Percentiles rank a stretch among this genome's conserved stretches.
phyloP scores from a whole-genome alignment of 2,113 vertebrate genomes.

The Aythya baeri region DNA sequence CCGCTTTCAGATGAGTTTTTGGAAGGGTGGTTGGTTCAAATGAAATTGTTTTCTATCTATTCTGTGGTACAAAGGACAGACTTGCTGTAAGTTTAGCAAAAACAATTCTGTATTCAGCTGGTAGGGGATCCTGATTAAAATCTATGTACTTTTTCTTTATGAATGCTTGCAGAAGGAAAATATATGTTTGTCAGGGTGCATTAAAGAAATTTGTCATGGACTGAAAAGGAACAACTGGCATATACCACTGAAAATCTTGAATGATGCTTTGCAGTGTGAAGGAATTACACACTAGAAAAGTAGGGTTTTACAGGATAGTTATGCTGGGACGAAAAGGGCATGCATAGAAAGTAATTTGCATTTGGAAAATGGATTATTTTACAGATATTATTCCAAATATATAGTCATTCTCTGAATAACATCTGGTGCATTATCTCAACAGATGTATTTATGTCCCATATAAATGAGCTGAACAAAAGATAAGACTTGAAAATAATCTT shows the following conservation, averaged over 20 bases:
- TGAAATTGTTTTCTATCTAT: neutral
- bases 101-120: neutral
- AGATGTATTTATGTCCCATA: conserved; percentile 29
- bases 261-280: neutral
- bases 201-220: neutral
- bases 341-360: neutral
- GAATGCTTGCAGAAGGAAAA: neutral
- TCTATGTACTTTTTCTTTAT: neutral
- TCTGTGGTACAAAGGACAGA: neutral
- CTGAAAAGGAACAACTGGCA: neutral
- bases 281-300: neutral
- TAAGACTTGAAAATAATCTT: conserved; percentile 43
- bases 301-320: neutral
- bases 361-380: conserved; percentile 49
- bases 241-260: neutral
- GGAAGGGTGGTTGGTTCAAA: neutral
- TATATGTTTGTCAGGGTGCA: neutral
- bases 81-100: neutral
- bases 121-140: neutral
- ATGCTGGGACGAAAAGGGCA: neutral
- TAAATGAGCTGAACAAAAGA: conserved; percentile 13
- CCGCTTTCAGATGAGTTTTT: neutral
- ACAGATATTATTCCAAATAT: conserved; percentile 37
- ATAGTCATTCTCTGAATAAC: conserved; percentile 13
- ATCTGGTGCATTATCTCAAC: conserved; percentile 41